Percentiles rank a stretch among this genome's conserved stretches.
phyloP scores from a whole-genome alignment of 1,140 invertebrate species.

The Pseudomyrmex pallidus region DNA sequence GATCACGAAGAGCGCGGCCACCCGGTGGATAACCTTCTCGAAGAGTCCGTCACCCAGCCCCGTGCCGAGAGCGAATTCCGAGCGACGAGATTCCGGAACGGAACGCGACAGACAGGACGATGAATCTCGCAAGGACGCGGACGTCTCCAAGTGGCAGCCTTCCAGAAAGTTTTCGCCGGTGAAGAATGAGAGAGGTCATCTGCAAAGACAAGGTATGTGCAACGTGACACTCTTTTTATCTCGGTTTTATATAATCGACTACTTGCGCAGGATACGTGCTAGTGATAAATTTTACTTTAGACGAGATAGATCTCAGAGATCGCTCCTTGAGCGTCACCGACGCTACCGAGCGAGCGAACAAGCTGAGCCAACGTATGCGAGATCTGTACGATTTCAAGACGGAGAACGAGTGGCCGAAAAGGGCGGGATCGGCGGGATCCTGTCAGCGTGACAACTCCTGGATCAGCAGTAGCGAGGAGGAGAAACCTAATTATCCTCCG shows the following conservation, averaged over 20 bases:
- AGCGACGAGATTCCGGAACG: slow-evolving; percentile 35
- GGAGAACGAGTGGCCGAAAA: slow-evolving; percentile 78
- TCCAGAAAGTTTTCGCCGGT: slow-evolving; percentile 65
- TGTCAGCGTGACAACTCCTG: slow-evolving; percentile 60
- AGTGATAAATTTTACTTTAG: slow-evolving; percentile 39
- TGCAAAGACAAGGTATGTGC: slow-evolving; percentile 34
- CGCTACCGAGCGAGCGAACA: slow-evolving; percentile 49
- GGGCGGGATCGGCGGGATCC: slow-evolving; percentile 54
- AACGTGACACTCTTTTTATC: not conserved
- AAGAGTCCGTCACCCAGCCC: slow-evolving; percentile 71
- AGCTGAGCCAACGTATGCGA: slow-evolving; percentile 74
- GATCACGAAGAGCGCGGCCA: slow-evolving; percentile 58
- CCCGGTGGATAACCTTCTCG: slow-evolving; percentile 74
- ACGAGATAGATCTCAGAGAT: slow-evolving; percentile 25
- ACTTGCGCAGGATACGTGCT: not conserved
- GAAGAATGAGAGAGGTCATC: slow-evolving; percentile 30
- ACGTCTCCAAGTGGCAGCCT: slow-evolving; percentile 70
- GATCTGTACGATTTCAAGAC: slow-evolving; percentile 80
- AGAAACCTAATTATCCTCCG: slow-evolving; percentile 44
- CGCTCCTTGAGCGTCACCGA: slow-evolving; percentile 38
- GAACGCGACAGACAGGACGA: slow-evolving; percentile 33
- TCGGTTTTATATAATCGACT: not conserved
- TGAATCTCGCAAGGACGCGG: not conserved
- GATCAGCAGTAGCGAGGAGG: slow-evolving; percentile 78
- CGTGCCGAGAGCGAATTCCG: slow-evolving; percentile 56